phyloP scores from a whole-genome alignment of 2,113 vertebrate species.

The Heptranchias perlo region DNA sequence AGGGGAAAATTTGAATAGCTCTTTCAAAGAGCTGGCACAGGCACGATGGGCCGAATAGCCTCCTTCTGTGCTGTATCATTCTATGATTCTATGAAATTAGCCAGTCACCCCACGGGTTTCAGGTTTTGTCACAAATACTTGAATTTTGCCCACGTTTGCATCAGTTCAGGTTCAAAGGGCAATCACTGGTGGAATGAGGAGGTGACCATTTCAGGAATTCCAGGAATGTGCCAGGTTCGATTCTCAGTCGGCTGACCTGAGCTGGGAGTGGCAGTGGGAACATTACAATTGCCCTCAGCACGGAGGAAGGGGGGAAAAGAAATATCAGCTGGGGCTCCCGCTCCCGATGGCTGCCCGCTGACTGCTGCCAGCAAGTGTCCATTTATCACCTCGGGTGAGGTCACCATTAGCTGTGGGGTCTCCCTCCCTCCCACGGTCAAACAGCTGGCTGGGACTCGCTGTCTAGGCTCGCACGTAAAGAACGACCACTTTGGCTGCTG shows the following conservation, averaged over 20 bases:
- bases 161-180: background rate
- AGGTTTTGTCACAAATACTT: no score
- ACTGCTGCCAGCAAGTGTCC: no score
- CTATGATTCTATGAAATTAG: background rate
- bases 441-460: slow-evolving; percentile 48
- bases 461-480: background rate
- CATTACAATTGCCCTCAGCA: background rate
- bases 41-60: no score
- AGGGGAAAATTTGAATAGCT: no score
- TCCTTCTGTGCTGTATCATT: no score
- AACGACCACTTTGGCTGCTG: background rate
- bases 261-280: background rate
- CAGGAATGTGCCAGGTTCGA: background rate
- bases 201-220: background rate
- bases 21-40: no score
- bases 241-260: background rate
- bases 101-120: background rate
- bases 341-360: background rate
- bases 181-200: background rate
- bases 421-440: background rate
- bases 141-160: background rate
- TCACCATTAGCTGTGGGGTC: background rate
- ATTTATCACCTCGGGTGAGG: background rate
- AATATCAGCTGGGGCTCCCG: background rate
- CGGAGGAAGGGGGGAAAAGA: background rate